Evolutionary conservation across 1,140 invertebrate species (phyloP), one percentile per base, ranked within the genome.

Genomic region (Cheumatopsyche charites): DNA sequence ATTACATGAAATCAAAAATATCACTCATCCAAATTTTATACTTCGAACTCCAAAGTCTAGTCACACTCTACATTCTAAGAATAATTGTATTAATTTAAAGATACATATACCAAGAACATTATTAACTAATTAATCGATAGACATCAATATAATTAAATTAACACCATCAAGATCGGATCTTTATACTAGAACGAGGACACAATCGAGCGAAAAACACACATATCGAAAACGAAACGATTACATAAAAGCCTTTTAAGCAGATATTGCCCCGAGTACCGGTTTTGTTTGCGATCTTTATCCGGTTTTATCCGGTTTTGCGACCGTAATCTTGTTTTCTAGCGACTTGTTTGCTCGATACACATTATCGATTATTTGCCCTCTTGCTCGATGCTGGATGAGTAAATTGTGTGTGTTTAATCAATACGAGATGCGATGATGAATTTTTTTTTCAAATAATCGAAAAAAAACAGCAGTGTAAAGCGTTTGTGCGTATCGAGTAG

Each of bases 321-420:
- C 45, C 15, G 15, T 52, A 52, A 52, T 52, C 47, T 52, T 52
- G 47, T 52, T 52, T 52, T 52, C 47, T 1, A 17, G 19, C 19
- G 19, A 52, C 7, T 19, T 17, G 47, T 52, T 52, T 52, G 47
- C 19, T 52, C 47, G 19, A 52, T 52, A 52, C n/a, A 19, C 19
- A 19, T 52, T 52, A 52, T 52, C 47, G 19, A 17, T 52, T 52
- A 2, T 47, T 13, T 47, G 15, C 9, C 3, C 29, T 36, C 29
- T 36, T 9, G 15, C 3, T 47, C 15, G 43, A 47, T 47, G 13
- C 3, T 47, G 43, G 15, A n/a, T 47, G 43, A n/a, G 43, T 47
- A 47, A 4, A 47, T 15, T 47, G 43, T 47, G 2, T 47, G 43
- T 47, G 43, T 47, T 47, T 36, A 9, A 36, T 9, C 3, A 36